Evolutionary conservation across 2,113 vertebrate genomes (phyloP).

Genomic region (Pituophis catenifer): DNA sequence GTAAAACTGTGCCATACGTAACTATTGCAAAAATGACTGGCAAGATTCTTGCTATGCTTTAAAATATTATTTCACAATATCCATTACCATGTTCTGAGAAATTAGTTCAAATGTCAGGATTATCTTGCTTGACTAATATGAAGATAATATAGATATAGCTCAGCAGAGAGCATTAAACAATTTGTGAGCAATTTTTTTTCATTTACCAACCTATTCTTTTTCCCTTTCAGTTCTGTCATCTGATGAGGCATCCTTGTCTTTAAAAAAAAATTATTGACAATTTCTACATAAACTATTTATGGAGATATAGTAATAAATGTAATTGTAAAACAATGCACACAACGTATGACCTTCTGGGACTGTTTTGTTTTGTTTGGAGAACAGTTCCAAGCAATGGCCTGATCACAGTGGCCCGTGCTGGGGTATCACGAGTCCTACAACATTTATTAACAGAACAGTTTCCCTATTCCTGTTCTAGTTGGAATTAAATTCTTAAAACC

Average conservation of each 20-base stretch:
- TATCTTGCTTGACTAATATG: neutral
- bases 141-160: neutral
- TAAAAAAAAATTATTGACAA: neutral
- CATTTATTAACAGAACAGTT: neutral
- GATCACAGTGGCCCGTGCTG: neutral
- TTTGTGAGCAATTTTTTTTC: constrained; percentile 32
- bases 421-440: neutral
- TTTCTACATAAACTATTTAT: constrained; percentile 44
- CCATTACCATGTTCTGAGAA: neutral
- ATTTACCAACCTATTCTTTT: constrained; percentile 17
- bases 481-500: constrained; percentile 31
- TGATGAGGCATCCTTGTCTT: constrained; percentile 15
- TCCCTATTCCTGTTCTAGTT: constrained; percentile 26
- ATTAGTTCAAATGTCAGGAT: neutral
- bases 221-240: constrained; percentile 38
- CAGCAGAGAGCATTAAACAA: constrained; percentile 23
- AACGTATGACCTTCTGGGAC: neutral
- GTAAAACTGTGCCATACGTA: neutral
- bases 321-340: constrained; percentile 40
- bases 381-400: neutral
- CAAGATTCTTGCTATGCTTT: neutral
- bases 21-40: neutral
- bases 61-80: neutral
- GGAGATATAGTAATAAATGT: constrained; percentile 50
- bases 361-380: neutral